Percentiles rank a stretch among this genome's conserved stretches.
phyloP scores from a whole-genome alignment of 2,888 invertebrate genomes.

The Stenoptilia bipunctidactyla region DNA sequence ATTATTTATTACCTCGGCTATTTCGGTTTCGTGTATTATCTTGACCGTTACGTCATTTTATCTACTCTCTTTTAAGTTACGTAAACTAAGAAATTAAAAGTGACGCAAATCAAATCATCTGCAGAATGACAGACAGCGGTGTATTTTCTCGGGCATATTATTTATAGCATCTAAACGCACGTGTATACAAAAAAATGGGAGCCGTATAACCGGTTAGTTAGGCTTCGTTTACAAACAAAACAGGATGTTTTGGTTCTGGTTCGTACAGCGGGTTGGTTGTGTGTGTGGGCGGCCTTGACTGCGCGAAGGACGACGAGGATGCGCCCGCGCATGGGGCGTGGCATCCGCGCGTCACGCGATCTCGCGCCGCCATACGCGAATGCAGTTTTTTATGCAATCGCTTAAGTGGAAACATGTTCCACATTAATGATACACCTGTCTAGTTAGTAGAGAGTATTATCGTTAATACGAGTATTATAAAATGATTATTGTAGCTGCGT shows the following conservation, averaged over 20 bases:
- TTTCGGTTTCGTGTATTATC: too few species aligned
- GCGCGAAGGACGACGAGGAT: conserved; percentile 42
- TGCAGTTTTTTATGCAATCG: too few species aligned
- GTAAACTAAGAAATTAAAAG: too few species aligned
- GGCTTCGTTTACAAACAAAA: conserved; percentile 34
- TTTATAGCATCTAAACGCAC: conserved; percentile 10
- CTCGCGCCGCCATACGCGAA: conserved; percentile 10
- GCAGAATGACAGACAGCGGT: too few species aligned
- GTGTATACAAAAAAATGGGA: conserved; percentile 13
- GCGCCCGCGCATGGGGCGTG: conserved; percentile 35
- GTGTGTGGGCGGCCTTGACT: conserved; percentile 57
- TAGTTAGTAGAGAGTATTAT: background rate
- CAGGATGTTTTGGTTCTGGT: background rate
- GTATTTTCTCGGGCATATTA: background rate
- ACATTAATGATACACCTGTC: conserved; percentile 5
- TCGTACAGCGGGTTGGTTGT: background rate
- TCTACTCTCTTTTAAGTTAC: too few species aligned
- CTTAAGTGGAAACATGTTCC: conserved; percentile 3
- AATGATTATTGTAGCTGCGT: too few species aligned
- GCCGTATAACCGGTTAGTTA: conserved; percentile 30
- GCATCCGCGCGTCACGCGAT: conserved; percentile 27
- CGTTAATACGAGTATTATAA: background rate
- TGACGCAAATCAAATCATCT: too few species aligned
- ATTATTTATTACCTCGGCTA: too few species aligned
- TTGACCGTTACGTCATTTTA: too few species aligned